Conservation (phyloP, 2,888 invertebrate species). For the Parapristionchus giblindavisi region DNA sequence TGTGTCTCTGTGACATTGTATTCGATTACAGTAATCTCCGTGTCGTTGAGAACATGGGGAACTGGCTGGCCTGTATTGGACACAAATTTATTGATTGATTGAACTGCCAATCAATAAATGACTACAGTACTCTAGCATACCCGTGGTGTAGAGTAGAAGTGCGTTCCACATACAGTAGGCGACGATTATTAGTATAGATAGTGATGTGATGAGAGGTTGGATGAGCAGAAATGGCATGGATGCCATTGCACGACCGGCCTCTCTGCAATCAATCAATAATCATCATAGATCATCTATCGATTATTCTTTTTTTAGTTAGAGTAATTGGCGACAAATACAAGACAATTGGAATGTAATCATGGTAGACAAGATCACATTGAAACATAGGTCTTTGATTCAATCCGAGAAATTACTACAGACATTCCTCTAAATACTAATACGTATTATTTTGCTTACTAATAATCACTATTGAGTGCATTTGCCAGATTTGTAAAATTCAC, state of each 20-base stretch:
- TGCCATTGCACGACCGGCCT: slow-evolving; percentile 17
- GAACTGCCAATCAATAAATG: not conserved
- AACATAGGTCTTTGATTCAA: too few relatives aligned
- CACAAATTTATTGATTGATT: not conserved
- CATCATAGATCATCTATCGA: too few relatives aligned
- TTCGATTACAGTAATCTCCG: not conserved
- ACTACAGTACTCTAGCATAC: not conserved
- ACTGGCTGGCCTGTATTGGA: slow-evolving; percentile 16
- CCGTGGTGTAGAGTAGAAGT: slow-evolving; percentile 31
- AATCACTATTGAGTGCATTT: too few relatives aligned
- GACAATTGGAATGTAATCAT: too few relatives aligned
- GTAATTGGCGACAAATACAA: too few relatives aligned
- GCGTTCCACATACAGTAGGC: slow-evolving; percentile 12
- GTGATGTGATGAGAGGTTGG: slow-evolving; percentile 18
- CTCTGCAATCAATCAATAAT: too few relatives aligned
- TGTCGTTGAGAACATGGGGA: slow-evolving; percentile 17
- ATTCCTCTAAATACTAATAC: too few relatives aligned
- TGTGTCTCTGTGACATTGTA: slow-evolving; percentile 34
- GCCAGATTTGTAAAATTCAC: too few relatives aligned
- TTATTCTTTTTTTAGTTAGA: too few relatives aligned
- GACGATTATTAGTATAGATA: not conserved
- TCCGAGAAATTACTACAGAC: too few relatives aligned
- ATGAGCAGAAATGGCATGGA: slow-evolving; percentile 37
- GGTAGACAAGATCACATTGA: too few relatives aligned
- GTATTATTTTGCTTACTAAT: too few relatives aligned